Conservation (phyloP, 2,888 invertebrate species). For the Diloba caeruleocephala region DNA sequence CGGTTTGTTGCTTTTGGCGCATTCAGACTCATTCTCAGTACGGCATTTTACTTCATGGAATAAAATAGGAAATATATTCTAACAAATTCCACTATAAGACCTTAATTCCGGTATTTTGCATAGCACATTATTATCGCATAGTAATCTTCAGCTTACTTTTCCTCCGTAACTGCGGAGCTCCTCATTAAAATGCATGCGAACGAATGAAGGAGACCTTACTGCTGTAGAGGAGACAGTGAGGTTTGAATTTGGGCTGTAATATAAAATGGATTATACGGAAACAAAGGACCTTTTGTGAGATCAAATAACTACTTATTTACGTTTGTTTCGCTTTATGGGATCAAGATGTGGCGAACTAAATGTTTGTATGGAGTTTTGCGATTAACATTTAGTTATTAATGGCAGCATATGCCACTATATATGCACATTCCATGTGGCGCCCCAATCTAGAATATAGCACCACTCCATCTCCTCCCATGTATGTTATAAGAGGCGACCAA, state of each 20-base stretch:
- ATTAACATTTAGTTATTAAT: too few relatives aligned
- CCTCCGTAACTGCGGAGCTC: background rate
- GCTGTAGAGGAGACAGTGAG: conserved; percentile 7
- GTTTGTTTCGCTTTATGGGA: conserved; percentile 3
- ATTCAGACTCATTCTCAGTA: too few relatives aligned
- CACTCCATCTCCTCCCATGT: too few relatives aligned
- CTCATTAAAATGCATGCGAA: conserved; percentile 43
- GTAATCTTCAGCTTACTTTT: conserved; percentile 27
- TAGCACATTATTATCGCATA: conserved; percentile 25
- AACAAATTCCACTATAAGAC: conserved; percentile 8
- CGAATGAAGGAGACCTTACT: conserved; percentile 13
- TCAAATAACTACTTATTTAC: background rate
- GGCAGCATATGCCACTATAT: too few relatives aligned
- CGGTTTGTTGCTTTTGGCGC: too few relatives aligned
- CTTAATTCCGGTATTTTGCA: conserved; percentile 36
- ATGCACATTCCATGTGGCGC: too few relatives aligned
- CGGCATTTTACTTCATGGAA: too few relatives aligned
- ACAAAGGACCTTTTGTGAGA: background rate
- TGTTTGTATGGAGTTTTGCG: too few relatives aligned
- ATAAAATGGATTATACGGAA: conserved; percentile 10
- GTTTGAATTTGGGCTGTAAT: background rate
- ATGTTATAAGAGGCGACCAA: too few relatives aligned
- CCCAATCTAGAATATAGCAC: too few relatives aligned
- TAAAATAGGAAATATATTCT: conserved; percentile 34
- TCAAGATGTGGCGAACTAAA: too few relatives aligned